Evolutionary conservation across 2,888 invertebrate species (phyloP).

Genomic region (Frankliniella fusca): DNA sequence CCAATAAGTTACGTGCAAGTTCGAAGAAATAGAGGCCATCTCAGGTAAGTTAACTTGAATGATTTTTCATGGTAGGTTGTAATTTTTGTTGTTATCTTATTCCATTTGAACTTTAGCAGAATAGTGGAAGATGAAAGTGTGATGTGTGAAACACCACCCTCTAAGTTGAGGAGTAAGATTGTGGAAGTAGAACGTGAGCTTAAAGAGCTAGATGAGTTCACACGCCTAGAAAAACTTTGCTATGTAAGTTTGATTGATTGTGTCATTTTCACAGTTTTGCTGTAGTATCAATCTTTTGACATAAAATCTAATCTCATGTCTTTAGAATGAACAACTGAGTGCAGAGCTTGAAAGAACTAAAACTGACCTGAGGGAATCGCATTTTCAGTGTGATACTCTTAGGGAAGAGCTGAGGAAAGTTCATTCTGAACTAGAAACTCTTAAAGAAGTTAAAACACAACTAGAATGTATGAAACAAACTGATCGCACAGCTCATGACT

Average conservation of each 20-base stretch:
- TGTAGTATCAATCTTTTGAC: neutral
- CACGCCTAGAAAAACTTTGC: slow-evolving; percentile 57
- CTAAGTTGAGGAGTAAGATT: slow-evolving; percentile 50
- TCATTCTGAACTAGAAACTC: neutral
- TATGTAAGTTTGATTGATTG: slow-evolving; percentile 34
- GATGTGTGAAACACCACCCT: slow-evolving; percentile 49
- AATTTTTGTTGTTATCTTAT: slow-evolving; percentile 36
- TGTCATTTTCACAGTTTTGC: neutral
- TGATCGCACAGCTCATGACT: neutral
- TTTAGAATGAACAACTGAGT: neutral
- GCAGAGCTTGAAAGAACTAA: neutral
- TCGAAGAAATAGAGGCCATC: slow-evolving; percentile 4
- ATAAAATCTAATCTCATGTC: neutral
- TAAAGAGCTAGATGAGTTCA: slow-evolving; percentile 55
- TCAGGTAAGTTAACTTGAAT: neutral
- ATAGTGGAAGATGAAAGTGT: slow-evolving; percentile 44
- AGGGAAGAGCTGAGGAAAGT: neutral
- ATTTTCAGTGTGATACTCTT: neutral
- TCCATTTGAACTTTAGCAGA: neutral
- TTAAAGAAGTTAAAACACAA: neutral
- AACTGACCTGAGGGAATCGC: neutral
- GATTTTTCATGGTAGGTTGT: slow-evolving; percentile 18
- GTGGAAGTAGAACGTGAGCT: slow-evolving; percentile 53
- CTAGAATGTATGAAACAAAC: neutral
- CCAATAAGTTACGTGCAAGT: slow-evolving; percentile 32